Conservation (phyloP, 1,140 invertebrate species). For the Andricus grossulariae region DNA sequence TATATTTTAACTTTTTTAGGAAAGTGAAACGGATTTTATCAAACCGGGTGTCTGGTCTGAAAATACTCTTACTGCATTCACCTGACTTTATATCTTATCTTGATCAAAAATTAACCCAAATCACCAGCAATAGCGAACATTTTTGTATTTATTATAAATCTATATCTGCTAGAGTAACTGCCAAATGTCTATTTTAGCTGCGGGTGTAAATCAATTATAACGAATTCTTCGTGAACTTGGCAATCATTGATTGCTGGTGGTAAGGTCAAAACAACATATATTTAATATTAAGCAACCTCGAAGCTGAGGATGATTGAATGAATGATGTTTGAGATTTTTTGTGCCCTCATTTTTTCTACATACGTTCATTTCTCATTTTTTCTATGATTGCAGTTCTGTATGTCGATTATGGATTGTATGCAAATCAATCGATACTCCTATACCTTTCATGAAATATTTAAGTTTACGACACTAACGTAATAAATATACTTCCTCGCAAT, state of each 20-base stretch:
- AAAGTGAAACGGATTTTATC: background rate
- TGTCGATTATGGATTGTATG: too few relatives aligned
- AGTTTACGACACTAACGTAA: too few relatives aligned
- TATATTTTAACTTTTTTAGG: too few relatives aligned
- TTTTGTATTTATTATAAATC: conserved; percentile 1
- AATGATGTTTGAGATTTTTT: background rate
- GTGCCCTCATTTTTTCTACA: background rate
- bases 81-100: background rate
- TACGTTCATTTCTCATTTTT: background rate
- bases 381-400: background rate
- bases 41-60: background rate
- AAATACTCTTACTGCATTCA: background rate
- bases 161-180: background rate
- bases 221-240: background rate
- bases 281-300: background rate
- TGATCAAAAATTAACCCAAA: background rate
- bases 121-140: background rate
- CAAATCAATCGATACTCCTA: too few relatives aligned
- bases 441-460: too few relatives aligned
- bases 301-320: background rate
- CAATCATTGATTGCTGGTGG: background rate
- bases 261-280: background rate
- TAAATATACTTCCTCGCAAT: too few relatives aligned
- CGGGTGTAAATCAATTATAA: background rate
- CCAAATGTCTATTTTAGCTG: background rate